Percentiles rank a stretch among this genome's conserved stretches.
phyloP scores from a whole-genome alignment of 2,113 vertebrate genomes.

The Rattus rattus region DNA sequence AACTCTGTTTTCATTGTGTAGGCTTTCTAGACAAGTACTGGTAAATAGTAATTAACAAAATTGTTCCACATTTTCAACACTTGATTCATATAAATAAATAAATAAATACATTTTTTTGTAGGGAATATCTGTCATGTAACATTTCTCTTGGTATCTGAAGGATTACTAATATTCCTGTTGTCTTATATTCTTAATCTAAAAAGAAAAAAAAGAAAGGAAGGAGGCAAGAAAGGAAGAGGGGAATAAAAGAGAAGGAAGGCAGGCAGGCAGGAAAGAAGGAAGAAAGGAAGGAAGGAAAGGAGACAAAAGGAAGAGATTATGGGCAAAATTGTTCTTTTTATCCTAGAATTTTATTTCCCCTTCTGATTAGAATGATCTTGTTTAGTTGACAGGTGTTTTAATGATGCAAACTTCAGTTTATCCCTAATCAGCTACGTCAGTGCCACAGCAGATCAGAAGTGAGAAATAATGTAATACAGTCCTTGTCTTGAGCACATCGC shows the following conservation, averaged over 20 bases:
- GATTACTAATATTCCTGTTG: background rate
- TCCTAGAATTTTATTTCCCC: background rate
- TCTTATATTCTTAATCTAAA: background rate
- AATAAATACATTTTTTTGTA: background rate
- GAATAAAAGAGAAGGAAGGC: too few species aligned
- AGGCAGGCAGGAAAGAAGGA: fast-evolving
- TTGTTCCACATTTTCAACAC: background rate
- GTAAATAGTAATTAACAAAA: background rate
- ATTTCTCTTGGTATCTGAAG: background rate
- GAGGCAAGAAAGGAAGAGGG: fast-evolving
- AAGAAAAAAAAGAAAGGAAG: background rate
- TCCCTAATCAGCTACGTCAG: background rate
- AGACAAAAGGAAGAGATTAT: background rate
- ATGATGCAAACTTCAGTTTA: background rate
- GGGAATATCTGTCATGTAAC: background rate
- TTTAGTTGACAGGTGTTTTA: background rate
- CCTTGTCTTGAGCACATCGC: background rate
- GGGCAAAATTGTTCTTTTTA: background rate
- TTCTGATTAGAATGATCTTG: background rate
- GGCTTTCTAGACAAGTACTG: background rate
- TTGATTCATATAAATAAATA: background rate
- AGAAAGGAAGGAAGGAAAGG: too few species aligned
- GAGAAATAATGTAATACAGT: background rate
- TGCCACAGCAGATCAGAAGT: background rate
- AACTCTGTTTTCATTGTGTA: background rate